These are phyloP conservation scores for Perizoma flavofasciatum DNA, from an alignment of 2,888 invertebrate genomes.

Conservation along the genomic window DNA sequence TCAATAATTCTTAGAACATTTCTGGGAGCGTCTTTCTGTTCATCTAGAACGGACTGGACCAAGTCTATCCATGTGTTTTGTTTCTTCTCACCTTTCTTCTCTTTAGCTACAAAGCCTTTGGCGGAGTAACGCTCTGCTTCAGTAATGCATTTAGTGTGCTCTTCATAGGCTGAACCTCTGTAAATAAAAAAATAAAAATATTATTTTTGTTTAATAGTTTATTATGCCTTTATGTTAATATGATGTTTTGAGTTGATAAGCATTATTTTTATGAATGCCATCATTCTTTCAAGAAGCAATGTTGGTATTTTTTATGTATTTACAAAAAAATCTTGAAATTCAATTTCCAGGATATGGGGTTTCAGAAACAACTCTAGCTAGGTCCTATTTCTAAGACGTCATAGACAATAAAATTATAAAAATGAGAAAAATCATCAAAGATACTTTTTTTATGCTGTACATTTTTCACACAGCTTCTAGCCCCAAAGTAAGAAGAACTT, in stretches of 20 bases:
- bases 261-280: too few relatives aligned
- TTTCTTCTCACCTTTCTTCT: conserved; percentile 93
- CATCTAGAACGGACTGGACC: conserved; percentile 86
- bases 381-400: too few relatives aligned
- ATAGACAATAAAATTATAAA: not conserved
- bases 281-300: too few relatives aligned
- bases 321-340: too few relatives aligned
- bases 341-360: too few relatives aligned
- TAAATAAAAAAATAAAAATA: conserved; percentile 45
- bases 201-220: not conserved
- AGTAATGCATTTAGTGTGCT: conserved; percentile 93
- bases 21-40: conserved; percentile 79
- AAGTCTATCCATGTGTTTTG: conserved; percentile 93
- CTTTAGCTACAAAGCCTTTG: conserved; percentile 89
- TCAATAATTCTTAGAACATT: conserved; percentile 86
- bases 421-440: not conserved
- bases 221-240: too few relatives aligned
- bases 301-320: too few relatives aligned
- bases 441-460: too few relatives aligned
- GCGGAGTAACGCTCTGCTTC: conserved; percentile 95
- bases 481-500: too few relatives aligned
- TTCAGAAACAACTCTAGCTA: too few relatives aligned
- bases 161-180: conserved; percentile 89
- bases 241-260: too few relatives aligned
- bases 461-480: too few relatives aligned